Evolutionary conservation across 1,140 invertebrate genomes (phyloP), one percentile per base, ranked within the genome.

Genomic region (Cotesia glomerata): DNA sequence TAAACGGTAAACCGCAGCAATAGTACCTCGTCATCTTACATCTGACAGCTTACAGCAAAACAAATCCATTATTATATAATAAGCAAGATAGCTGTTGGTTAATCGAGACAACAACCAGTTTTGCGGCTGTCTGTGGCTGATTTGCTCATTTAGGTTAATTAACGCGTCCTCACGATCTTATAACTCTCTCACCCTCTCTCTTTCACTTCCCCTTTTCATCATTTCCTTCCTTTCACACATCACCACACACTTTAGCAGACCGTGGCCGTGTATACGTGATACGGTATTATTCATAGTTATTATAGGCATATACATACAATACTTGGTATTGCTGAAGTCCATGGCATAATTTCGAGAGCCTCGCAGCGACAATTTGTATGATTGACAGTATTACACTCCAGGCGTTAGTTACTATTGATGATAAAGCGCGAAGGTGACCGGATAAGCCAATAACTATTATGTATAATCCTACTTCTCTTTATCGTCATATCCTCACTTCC

Each of bases 101-200:
- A 63, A 62, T 71, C 69, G 59, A 32, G 63, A 16, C 63, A 65
- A 35, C 59, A 26, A 65, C n/a, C 49, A 49, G 59, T 63, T 52
- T 63, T 51, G 61, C 49, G 69, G 36, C 18, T 51, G 36, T 51
- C 32, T 49, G 59, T 45, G 45, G 59, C 45, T 58, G 69, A 71
- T 35, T 51, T 51, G 61, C 45, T 71, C 69, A 71, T 71, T 71
- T 62, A 71, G 58, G 59, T 62, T 71, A 61, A 71, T 71, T 63
- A 71, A 63, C 62, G 14, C 45, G 36, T 45, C 67, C 54, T 36
- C 18, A 58, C 51, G n/a, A 8, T 18, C 54, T n/a, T 39, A 51
- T 58, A 32, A 26, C n/a, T 59, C 51, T 49, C 64, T n/a, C 32
- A 26, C 34, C n/a, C 45, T 54, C 32, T 66, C 64, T 54, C 64